Percentiles rank a stretch among this genome's conserved stretches.
Evolutionary conservation across 2,888 invertebrate species (phyloP).

Genomic region (Furcula furcula): DNA sequence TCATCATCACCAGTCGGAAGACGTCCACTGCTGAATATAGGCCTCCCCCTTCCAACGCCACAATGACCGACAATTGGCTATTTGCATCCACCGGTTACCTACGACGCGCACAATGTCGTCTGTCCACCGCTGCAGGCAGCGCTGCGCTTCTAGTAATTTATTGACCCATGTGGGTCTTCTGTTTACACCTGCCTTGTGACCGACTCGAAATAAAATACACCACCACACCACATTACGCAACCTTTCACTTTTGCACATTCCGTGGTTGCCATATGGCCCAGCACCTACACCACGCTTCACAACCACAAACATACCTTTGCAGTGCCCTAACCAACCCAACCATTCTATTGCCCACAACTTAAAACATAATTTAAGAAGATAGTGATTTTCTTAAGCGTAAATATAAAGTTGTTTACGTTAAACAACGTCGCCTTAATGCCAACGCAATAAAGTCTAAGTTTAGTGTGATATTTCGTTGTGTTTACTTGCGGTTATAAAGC

Average conservation of each 20-base stretch:
- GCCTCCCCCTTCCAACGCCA: too few relatives aligned
- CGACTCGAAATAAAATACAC: conserved; percentile 3
- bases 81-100: too few relatives aligned
- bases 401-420: conserved; percentile 1
- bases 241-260: conserved; percentile 15
- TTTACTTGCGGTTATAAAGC: conserved; percentile 1
- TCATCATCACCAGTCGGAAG: too few relatives aligned
- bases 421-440: neutral
- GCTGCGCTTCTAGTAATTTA: too few relatives aligned
- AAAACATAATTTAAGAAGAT: conserved; percentile 7
- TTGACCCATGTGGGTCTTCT: too few relatives aligned
- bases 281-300: conserved; percentile 7
- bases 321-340: conserved; percentile 5
- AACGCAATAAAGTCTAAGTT: conserved; percentile 1
- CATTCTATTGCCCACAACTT: conserved; percentile 4
- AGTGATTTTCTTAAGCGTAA: conserved; percentile 2
- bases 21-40: too few relatives aligned
- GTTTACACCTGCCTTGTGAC: neutral
- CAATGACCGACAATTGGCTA: too few relatives aligned
- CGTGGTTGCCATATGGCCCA: conserved; percentile 19
- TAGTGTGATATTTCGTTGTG: neutral
- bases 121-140: too few relatives aligned
- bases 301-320: conserved; percentile 7
- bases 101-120: too few relatives aligned
- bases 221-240: conserved; percentile 12